Evolutionary conservation across 2,888 invertebrate genomes (phyloP), one percentile per base, ranked within the genome.

Genomic region (Epistrophella euchroma): DNA sequence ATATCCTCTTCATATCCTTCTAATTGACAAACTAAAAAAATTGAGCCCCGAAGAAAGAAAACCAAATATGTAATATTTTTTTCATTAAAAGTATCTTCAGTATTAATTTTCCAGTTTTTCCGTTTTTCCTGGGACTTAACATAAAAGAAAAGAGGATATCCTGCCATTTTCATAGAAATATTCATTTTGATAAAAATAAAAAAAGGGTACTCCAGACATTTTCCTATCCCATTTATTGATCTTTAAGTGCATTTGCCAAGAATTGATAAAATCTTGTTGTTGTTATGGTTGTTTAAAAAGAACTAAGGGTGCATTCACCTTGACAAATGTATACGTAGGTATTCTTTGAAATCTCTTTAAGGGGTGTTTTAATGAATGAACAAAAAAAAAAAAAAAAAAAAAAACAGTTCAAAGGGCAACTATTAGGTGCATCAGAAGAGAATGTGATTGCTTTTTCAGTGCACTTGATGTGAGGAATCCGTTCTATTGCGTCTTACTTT

Each of bases 261-360:
- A 32, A 71, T 71, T 50, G 32, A 15, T 17, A 19, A 32, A 17
- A 68, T 40, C 4, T 25, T 58, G 1, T 13, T 37, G n/a, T 19
- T 60, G 37, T 37, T 35, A 7, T 19, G 47, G 43, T 45, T 19
- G 11, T 55, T 55, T 56, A 55, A 17, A 40, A 6, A 25, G 17
- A 56, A 56, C 22, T 40, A 76, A 70, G 77, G 81, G 81, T 82
- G 81, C 76, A 82, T 58, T 77, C 71, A 72, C 72, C 72, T 58
- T 66, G 25, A 15, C 10, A 15, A 60, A 15, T 15, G 11, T 71
- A 17, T 7, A 6, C 47, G 15, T 56, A 55, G 0, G 11, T 64
- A 22, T 62, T 43, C 19, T 25, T 64, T 47, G 35, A 55, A 52
- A 68, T 32, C n/a, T 40, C 22, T 40, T 64, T 28, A 52, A 37